Evolutionary conservation across 2,888 invertebrate genomes (phyloP), one percentile per base, ranked within the genome.

Genomic region (Diarsia brunnea): DNA sequence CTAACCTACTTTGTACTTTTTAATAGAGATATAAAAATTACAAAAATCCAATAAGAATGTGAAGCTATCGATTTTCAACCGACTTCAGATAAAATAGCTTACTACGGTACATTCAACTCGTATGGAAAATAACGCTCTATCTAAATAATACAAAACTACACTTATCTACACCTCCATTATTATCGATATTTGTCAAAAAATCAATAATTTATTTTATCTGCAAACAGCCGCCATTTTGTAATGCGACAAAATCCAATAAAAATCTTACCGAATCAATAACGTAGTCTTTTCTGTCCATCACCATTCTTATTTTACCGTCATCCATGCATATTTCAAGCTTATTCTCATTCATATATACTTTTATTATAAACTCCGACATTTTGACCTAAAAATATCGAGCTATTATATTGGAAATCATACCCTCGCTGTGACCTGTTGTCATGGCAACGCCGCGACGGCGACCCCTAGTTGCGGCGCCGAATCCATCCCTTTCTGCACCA

Each of bases 341-440:
- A 76, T 91, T 89, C 3, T 89, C 88, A 16, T 92, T 86, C 53
- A 94, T 80, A 73, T 85, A 85, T 78, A 94, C 90, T 85, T 94
- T 91, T 82, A 95, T 88, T 68, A 91, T 83, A 31, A 94, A 80
- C 73, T 93, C 92, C 65, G 92, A 87, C 93, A 93, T 94, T 86
- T 85, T 88, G 91, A 92, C 92, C 92, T 92, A 92, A 93, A 93
- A 95, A 94, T 95, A 95, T 95, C 94, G 95, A 94, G 94, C 94
- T 93, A 89, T 87, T 89, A 86, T 95, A 95, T 95, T 93, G 95
- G 94, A 95, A 95, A 96, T 95, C 95, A 93, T 93, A 92, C 95
- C 95, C 95, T 92, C 92, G 63, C 71, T 82, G 88, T 89, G 91
- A 89, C 91, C 92, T 91, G 96, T 96, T 85, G 90, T 84, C 92